These are phyloP conservation scores for Coregonus ussuriensis DNA, from an alignment of 2,797 vertebrate species.

Conservation along the genomic window DNA sequence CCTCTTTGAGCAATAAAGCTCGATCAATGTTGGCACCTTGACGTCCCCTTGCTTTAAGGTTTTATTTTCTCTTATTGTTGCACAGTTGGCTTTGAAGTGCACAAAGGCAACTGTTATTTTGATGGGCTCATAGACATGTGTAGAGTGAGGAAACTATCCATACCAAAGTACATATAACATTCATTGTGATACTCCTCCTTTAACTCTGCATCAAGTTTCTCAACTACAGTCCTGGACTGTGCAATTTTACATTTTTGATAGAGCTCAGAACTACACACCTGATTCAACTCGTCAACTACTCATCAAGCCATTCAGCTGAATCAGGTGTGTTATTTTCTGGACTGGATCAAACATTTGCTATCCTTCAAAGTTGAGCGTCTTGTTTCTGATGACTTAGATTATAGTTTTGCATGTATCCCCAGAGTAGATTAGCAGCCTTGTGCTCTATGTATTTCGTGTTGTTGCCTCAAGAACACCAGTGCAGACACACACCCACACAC, in stretches of 20 bases:
- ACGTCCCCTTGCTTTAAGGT: neutral
- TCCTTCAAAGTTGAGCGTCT: conserved; percentile 10
- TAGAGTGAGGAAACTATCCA: neutral
- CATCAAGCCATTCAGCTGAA: no score
- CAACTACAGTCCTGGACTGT: no score
- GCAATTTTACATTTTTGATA: no score
- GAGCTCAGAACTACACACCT: no score
- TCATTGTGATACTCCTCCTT: no score
- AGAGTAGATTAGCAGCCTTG: conserved; percentile 10
- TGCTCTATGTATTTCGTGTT: neutral
- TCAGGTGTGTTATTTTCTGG: no score
- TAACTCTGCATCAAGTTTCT: no score
- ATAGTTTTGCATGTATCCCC: neutral
- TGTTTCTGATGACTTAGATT: conserved; percentile 17
- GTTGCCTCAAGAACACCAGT: neutral
- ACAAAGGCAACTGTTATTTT: conserved; percentile 47
- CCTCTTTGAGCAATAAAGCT: neutral
- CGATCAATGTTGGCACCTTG: neutral
- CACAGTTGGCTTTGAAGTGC: conserved; percentile 44
- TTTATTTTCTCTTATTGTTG: conserved; percentile 16
- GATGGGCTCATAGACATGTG: conserved; percentile 41
- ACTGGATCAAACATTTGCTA: neutral
- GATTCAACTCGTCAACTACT: no score
- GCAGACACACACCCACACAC: conserved; percentile 27
- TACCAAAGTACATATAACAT: no score